Conservation (phyloP, 2,113 vertebrate genomes). For the Gavialis gangeticus region DNA sequence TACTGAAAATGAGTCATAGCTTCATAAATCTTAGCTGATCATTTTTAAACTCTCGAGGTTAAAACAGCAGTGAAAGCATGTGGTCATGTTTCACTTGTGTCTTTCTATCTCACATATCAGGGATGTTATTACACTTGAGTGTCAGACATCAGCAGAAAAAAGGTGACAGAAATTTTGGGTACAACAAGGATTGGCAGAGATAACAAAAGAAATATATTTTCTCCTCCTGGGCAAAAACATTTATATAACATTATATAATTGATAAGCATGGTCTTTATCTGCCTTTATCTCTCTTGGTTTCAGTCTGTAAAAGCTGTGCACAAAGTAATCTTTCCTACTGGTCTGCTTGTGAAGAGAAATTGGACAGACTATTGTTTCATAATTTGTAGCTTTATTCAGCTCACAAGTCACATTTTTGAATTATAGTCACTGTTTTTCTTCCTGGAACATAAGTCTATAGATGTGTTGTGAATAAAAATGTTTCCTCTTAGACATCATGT, state of each 20-base stretch:
- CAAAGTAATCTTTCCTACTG: neutral
- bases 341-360: neutral
- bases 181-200: neutral
- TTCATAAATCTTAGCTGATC: neutral
- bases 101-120: neutral
- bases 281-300: neutral
- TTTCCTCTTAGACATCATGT: neutral
- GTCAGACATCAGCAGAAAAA: neutral
- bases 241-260: neutral
- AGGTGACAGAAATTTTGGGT: neutral
- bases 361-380: neutral
- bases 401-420: constrained; percentile 3
- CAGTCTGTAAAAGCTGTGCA: neutral
- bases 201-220: neutral
- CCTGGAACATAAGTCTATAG: neutral
- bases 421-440: constrained; percentile 21
- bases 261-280: neutral
- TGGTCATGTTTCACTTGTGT: neutral
- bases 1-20: neutral
- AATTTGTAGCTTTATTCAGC: neutral
- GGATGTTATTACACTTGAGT: neutral
- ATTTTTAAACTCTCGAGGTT: neutral
- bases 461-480: neutral
- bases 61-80: neutral
- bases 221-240: neutral